A percentile compares a stretch with the other conserved stretches of the same genome.
phyloP scores from a whole-genome alignment of 1,140 invertebrate genomes.

The Drosophila chauvacae region DNA sequence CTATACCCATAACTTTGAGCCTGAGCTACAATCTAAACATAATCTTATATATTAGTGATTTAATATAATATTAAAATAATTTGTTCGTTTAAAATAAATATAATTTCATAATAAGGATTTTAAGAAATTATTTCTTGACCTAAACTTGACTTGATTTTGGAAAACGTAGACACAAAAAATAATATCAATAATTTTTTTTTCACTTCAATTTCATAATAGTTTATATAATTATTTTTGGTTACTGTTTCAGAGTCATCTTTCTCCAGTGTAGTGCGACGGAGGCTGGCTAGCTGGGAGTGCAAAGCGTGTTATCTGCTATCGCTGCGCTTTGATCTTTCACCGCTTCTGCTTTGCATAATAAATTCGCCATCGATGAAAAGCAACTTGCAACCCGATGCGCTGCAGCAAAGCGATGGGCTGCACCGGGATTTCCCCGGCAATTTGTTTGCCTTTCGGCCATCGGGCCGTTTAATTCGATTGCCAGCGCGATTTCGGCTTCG shows the following conservation, averaged over 20 bases:
- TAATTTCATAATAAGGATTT: no score
- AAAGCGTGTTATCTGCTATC: constrained; percentile 75
- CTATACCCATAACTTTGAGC: background rate
- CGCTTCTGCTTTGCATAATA: constrained; percentile 83
- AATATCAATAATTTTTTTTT: no score
- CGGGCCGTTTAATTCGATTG: constrained; percentile 81
- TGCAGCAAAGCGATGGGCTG: constrained; percentile 6
- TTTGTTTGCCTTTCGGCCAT: constrained; percentile 78
- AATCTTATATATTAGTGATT: background rate
- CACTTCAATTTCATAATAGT: no score
- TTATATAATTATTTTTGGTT: background rate
- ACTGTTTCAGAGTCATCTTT: background rate
- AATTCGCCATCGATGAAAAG: constrained; percentile 83
- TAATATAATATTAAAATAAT: background rate
- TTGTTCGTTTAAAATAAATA: background rate
- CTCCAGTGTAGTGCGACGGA: constrained; percentile 10
- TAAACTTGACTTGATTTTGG: no score
- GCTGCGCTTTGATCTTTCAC: constrained; percentile 81
- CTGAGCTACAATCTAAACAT: no score
- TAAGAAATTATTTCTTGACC: no score
- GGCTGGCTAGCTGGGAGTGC: constrained; percentile 23
- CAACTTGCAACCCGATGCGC: constrained; percentile 67
- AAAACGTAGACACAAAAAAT: no score
- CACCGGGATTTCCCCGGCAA: constrained; percentile 76
- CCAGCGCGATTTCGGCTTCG: constrained; percentile 72